Base-by-base conservation (phyloP, 2,888 invertebrate species). In the Cosmia pyralina region DNA sequence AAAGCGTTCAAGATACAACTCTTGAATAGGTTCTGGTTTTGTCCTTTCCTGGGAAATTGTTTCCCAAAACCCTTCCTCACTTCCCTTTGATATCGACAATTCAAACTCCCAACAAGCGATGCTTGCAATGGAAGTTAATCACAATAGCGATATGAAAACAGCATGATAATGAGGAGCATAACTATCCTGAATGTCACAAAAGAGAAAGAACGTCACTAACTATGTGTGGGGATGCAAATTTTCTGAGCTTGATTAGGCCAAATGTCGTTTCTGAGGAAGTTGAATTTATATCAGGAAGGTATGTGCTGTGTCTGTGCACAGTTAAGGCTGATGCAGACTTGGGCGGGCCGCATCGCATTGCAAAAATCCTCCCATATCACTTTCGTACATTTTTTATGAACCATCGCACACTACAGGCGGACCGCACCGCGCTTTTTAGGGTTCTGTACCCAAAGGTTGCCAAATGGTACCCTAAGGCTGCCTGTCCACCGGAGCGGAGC, bases 161-260 rank as follows among this genome's bases (percentile, higher is more conserved):
- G 8, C 13, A 48, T 38, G 0, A 48, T 48, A 38, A 38, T 22
- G 17, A 66, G 8, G 46, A 67, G 8, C 48, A 4, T 38, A 22
- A 38, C 19, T 41, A 19, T 68, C 4, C 22, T 50, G 38, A 67
- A 22, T 68, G 10, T 50, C 22, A 67, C 19, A 69, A 50, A 48
- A 38, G 15, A 41, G 13, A 22, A 17, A 19, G 0, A 15, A 38
- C 17, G 44, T 34, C 0, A 28, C 2, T 59, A 19, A 60, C 28
- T 11, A 6, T 10, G 17, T 22, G 7, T 62, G n/a, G 4, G 6
- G 15, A 60, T 60, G 4, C 5, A 59, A 44, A 41, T 62, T 46
- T 46, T 50, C 34, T 15, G 5, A 63, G n/a, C 10, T 64, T 50
- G 19, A 46, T 63, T 46, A 48, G 7, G 8, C 8, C 13, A 28